These are phyloP conservation scores for Rhinophrynus dorsalis DNA, from an alignment of 2,797 vertebrate species.

Conservation along the genomic window DNA sequence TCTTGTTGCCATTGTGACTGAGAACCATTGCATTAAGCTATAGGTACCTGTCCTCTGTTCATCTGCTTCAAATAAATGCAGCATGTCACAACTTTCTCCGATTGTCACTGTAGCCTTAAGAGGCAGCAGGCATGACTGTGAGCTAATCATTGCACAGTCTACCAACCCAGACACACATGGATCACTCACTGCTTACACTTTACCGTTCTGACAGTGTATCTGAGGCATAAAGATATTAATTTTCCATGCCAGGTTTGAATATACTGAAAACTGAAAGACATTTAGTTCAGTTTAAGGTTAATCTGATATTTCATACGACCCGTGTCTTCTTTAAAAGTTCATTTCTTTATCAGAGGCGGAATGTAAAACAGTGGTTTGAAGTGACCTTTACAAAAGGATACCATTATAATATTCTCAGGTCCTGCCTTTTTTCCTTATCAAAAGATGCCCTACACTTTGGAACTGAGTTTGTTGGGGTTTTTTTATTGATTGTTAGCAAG, in stretches of 20 bases:
- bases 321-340: slow-evolving; percentile 44
- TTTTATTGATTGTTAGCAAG: slow-evolving; percentile 20
- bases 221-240: slow-evolving; percentile 16
- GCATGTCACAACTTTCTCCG: slow-evolving; percentile 24
- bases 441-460: slow-evolving; percentile 2
- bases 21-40: too few relatives aligned
- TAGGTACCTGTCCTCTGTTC: too few relatives aligned
- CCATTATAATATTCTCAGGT: slow-evolving; percentile 30
- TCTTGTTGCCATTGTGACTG: too few relatives aligned
- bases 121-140: neutral
- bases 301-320: slow-evolving; percentile 43
- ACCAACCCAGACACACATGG: slow-evolving; percentile 27
- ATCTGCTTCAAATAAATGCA: too few relatives aligned
- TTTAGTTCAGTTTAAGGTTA: slow-evolving; percentile 41
- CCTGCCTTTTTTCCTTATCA: neutral
- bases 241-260: slow-evolving; percentile 18
- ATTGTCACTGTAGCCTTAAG: slow-evolving; percentile 3
- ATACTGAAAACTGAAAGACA: slow-evolving; percentile 27
- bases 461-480: slow-evolving; percentile 15
- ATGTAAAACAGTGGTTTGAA: slow-evolving; percentile 37
- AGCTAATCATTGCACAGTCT: slow-evolving; percentile 8
- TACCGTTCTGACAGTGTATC: slow-evolving; percentile 14
- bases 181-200: slow-evolving; percentile 36
- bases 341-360: slow-evolving; percentile 35
- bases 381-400: slow-evolving; percentile 34